Conservation (phyloP, 2,113 vertebrate genomes). For the Anguilla rostrata region DNA sequence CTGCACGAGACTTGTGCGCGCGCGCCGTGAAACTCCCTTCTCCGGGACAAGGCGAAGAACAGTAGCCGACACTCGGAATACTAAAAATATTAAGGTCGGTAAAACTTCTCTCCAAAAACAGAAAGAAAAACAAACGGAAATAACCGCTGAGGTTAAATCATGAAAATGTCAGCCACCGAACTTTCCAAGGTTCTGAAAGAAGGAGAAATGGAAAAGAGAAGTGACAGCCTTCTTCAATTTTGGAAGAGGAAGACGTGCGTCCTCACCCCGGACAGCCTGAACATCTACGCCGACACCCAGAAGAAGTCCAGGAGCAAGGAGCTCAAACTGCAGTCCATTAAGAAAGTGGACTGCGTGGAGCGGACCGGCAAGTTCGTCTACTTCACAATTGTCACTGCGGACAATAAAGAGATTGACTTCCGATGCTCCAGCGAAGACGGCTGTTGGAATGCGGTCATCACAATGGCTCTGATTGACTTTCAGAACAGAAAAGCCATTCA, state of each 20-base stretch:
- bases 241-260: conserved; percentile 94
- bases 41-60: not conserved
- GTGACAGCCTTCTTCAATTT: conserved; percentile 90
- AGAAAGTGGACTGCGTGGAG: conserved; percentile 95
- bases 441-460: conserved; percentile 94
- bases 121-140: not conserved
- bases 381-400: conserved; percentile 95
- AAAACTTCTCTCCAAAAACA: not conserved
- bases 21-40: not conserved
- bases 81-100: not conserved
- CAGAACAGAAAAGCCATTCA: conserved; percentile 92
- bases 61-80: not conserved
- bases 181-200: conserved; percentile 78
- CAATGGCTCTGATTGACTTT: conserved; percentile 93
- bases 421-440: conserved; percentile 83
- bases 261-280: conserved; percentile 87
- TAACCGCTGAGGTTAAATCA: conserved; percentile 39
- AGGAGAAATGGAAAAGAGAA: conserved; percentile 93
- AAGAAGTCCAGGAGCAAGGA: conserved; percentile 82
- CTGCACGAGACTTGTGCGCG: not conserved
- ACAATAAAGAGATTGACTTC: conserved; percentile 95
- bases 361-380: conserved; percentile 93
- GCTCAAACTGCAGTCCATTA: conserved; percentile 85
- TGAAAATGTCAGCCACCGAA: conserved; percentile 78
- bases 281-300: conserved; percentile 82